A percentile compares a stretch with the other conserved stretches of the same genome.
Evolutionary conservation across 2,113 vertebrate species (phyloP).

Genomic region (Crocuta crocuta): DNA sequence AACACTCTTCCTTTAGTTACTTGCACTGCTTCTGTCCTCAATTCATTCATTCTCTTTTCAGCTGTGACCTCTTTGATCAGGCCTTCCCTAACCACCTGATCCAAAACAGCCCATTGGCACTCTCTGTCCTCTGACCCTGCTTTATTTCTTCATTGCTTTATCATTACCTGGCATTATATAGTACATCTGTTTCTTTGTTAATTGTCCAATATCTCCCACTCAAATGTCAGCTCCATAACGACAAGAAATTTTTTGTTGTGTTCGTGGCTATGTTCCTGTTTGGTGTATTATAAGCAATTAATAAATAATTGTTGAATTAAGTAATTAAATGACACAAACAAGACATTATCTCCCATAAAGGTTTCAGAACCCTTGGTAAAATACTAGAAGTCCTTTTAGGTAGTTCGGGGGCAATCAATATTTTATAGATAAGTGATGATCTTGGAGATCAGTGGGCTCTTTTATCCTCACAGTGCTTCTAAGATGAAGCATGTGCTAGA

Average conservation of each 20-base stretch:
- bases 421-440: constrained; percentile 59
- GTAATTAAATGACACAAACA: constrained; percentile 31
- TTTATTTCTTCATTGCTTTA: constrained; percentile 18
- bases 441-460: constrained; percentile 7
- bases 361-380: constrained; percentile 40
- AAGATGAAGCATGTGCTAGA: not conserved
- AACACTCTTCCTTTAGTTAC: not conserved
- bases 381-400: constrained; percentile 44
- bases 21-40: not conserved
- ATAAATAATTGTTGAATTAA: constrained; percentile 31
- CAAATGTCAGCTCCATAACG: not conserved
- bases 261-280: not conserved
- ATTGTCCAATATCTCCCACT: not conserved
- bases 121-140: not conserved
- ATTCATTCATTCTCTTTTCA: not conserved
- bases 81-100: not conserved
- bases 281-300: constrained; percentile 8
- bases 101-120: not conserved
- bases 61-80: not conserved
- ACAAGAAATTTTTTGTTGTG: not conserved
- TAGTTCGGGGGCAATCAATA: constrained; percentile 59
- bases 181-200: constrained; percentile 21
- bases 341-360: constrained; percentile 4
- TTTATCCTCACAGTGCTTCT: not conserved
- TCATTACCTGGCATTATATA: not conserved